Percentiles rank a stretch among this genome's conserved stretches.
Conservation (phyloP, 2,797 vertebrate genomes). For the Rhyacichthys aspro region DNA sequence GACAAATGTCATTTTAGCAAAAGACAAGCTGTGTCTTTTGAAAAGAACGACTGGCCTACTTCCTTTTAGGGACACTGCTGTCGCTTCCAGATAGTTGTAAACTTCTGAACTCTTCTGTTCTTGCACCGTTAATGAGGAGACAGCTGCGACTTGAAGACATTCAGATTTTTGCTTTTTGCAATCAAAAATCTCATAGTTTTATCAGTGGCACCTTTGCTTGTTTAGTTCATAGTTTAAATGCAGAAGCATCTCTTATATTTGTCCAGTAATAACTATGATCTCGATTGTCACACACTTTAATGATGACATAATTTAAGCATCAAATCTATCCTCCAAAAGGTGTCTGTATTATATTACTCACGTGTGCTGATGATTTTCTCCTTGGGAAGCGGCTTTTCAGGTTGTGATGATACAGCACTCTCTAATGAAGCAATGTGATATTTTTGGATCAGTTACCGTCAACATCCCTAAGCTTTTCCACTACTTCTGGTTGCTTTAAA, state of each 20-base stretch:
- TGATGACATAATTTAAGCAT: background rate
- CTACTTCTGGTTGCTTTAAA: constrained; percentile 5
- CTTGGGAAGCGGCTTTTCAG: constrained; percentile 9
- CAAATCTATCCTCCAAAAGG: background rate
- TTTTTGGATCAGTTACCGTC: constrained; percentile 14
- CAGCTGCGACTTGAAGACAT: background rate
- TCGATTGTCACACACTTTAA: background rate
- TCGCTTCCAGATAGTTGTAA: constrained; percentile 26
- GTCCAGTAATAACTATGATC: background rate
- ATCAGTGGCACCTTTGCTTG: too few species aligned
- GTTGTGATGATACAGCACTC: constrained; percentile 12
- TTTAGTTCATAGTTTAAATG: too few species aligned
- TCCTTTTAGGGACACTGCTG: constrained; percentile 21
- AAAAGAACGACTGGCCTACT: constrained; percentile 33
- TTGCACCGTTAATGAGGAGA: constrained; percentile 12
- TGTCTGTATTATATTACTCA: background rate
- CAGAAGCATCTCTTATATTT: background rate
- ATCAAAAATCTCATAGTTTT: background rate
- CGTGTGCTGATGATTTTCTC: constrained; percentile 11
- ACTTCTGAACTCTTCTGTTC: constrained; percentile 15
- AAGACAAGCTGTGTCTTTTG: constrained; percentile 41
- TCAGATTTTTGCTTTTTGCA: background rate
- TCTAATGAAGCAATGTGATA: constrained; percentile 4
- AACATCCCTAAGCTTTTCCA: constrained; percentile 10
- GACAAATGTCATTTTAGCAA: constrained; percentile 62